Conservation (phyloP, 1,140 invertebrate genomes). For the Bombus impatiens region DNA sequence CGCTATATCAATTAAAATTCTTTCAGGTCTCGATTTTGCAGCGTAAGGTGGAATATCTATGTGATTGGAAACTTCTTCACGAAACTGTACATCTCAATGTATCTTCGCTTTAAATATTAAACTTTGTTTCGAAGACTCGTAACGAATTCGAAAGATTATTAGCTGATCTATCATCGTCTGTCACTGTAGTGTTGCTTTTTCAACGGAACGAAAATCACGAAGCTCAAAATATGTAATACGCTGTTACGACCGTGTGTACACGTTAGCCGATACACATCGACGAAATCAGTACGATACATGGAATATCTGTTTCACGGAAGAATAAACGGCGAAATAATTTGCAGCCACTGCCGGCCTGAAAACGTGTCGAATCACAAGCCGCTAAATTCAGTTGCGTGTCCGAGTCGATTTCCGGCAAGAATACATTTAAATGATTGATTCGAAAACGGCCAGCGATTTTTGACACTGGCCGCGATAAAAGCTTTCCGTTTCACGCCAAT, state of each 20-base stretch:
- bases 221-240: neutral
- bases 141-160: neutral
- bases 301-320: slow-evolving; percentile 54
- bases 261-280: neutral
- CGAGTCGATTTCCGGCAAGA: slow-evolving; percentile 45
- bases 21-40: too few relatives aligned
- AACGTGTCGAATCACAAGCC: slow-evolving; percentile 39
- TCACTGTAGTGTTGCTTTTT: neutral
- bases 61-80: neutral
- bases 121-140: neutral
- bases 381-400: slow-evolving; percentile 47
- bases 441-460: slow-evolving; percentile 48
- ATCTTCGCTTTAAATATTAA: too few relatives aligned
- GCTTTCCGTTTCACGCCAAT: slow-evolving; percentile 30
- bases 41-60: neutral
- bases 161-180: neutral
- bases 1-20: too few relatives aligned
- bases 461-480: slow-evolving; percentile 45
- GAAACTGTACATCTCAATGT: too few relatives aligned
- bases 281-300: slow-evolving; percentile 23
- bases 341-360: neutral
- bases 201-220: neutral
- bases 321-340: slow-evolving; percentile 54
- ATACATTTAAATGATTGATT: slow-evolving; percentile 60
- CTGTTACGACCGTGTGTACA: neutral